phyloP scores from a whole-genome alignment of 2,797 vertebrate species.

The Microtus californicus region DNA sequence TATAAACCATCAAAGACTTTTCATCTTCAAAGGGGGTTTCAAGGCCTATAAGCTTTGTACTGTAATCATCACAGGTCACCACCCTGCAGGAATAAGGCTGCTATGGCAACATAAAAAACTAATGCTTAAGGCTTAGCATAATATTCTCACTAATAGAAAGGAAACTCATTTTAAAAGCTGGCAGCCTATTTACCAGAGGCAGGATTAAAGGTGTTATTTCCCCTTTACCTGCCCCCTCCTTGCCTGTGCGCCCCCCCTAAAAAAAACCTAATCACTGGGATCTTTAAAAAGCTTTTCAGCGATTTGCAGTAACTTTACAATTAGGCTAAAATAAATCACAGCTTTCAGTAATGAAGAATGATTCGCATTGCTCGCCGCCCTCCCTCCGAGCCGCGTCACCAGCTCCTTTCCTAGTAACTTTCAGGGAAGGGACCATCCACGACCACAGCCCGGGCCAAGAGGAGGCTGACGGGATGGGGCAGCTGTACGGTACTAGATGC shows the following conservation, averaged over 20 bases:
- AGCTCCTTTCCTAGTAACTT: constrained; percentile 75
- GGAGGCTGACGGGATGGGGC: background rate
- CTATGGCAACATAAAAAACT: constrained; percentile 99
- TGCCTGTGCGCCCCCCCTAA: constrained; percentile 77
- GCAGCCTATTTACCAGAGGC: constrained; percentile 92
- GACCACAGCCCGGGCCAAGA: constrained; percentile 66
- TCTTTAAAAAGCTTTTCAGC: constrained; percentile 89
- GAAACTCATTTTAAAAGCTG: constrained; percentile 93
- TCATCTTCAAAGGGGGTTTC: constrained; percentile 99
- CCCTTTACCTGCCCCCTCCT: constrained; percentile 88
- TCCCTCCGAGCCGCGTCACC: constrained; percentile 42
- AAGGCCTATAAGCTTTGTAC: constrained; percentile 99
- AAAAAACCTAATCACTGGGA: constrained; percentile 90
- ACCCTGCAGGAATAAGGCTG: constrained; percentile 99
- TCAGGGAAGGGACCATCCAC: constrained; percentile 74
- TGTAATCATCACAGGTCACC: constrained; percentile 99
- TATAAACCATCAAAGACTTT: constrained; percentile 99
- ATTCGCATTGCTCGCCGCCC: constrained; percentile 77
- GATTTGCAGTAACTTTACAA: constrained; percentile 91
- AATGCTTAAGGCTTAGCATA: constrained; percentile 99
- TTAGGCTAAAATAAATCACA: constrained; percentile 89
- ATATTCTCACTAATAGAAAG: constrained; percentile 95
- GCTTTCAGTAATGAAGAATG: constrained; percentile 85
- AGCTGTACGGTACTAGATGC: background rate
- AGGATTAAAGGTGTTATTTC: constrained; percentile 93